These are phyloP conservation scores for Cenopis cana DNA, from an alignment of 2,888 invertebrate species.

Conservation along the genomic window DNA sequence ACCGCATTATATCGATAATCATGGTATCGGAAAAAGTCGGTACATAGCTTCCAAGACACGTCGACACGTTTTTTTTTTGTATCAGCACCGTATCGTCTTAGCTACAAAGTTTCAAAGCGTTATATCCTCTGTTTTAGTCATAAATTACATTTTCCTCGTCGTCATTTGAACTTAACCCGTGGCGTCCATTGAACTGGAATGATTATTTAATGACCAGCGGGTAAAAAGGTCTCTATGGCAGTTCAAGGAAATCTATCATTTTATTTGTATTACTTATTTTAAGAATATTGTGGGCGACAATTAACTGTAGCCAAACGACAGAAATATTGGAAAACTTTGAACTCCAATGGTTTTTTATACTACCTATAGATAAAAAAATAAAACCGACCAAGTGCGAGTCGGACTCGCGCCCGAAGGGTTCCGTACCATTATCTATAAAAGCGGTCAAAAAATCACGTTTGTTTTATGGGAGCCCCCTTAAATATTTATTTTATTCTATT, in stretches of 20 bases:
- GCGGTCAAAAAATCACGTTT: no score
- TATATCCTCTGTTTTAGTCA: slow-evolving; percentile 20
- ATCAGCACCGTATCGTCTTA: slow-evolving; percentile 4
- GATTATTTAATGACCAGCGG: slow-evolving; percentile 34
- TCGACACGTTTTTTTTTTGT: slow-evolving; percentile 38
- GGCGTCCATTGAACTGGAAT: slow-evolving; percentile 38
- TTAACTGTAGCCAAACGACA: background rate
- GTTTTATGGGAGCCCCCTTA: no score
- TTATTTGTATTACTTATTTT: background rate
- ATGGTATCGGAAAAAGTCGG: slow-evolving; percentile 54
- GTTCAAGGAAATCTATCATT: slow-evolving; percentile 20
- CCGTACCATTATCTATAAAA: no score
- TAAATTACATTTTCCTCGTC: slow-evolving; percentile 35
- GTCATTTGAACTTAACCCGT: slow-evolving; percentile 31
- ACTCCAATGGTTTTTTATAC: no score
- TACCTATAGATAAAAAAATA: no score
- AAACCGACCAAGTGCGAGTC: no score
- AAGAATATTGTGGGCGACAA: background rate
- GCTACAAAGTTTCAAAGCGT: slow-evolving; percentile 7
- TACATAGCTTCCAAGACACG: slow-evolving; percentile 51
- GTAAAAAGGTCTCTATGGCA: slow-evolving; percentile 21
- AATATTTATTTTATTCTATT: no score
- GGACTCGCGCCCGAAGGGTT: no score
- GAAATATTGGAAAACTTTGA: background rate
- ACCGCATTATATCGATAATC: slow-evolving; percentile 52